Evolutionary conservation across 2,888 invertebrate genomes (phyloP).

Genomic region (Pristionchus fissidentatus): DNA sequence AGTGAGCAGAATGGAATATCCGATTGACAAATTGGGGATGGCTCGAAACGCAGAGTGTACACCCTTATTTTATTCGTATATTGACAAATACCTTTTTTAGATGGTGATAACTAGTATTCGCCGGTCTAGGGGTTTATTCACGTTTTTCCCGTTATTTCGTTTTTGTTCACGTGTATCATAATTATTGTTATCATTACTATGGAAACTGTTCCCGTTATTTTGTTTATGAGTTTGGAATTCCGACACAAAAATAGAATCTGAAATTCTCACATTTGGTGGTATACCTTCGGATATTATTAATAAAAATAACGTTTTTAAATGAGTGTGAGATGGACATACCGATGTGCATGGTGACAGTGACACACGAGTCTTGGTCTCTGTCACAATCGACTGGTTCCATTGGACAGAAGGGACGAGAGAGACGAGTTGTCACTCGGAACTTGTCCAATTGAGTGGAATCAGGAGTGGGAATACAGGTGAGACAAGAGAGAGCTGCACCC

Average conservation of each 20-base stretch:
- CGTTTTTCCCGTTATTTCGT: background rate
- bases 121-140: background rate
- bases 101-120: background rate
- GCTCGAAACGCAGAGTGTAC: background rate
- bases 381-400: slow-evolving; percentile 72
- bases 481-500: slow-evolving; percentile 55
- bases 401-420: slow-evolving; percentile 61
- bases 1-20: background rate
- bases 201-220: slow-evolving; percentile 46
- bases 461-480: slow-evolving; percentile 63
- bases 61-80: background rate
- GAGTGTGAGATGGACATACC: slow-evolving; percentile 50
- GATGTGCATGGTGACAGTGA: slow-evolving; percentile 72
- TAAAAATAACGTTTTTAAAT: background rate
- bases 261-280: background rate
- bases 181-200: slow-evolving; percentile 50
- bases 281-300: background rate
- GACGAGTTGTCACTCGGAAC: slow-evolving; percentile 70
- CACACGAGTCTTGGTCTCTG: slow-evolving; percentile 71
- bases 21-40: background rate
- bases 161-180: slow-evolving; percentile 11
- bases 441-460: slow-evolving; percentile 71
- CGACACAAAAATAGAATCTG: too few species aligned
- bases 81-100: slow-evolving; percentile 36
- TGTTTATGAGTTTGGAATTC: slow-evolving; percentile 13